Percentiles rank a stretch among this genome's conserved stretches.
Evolutionary conservation across 2,888 invertebrate genomes (phyloP).

Genomic region (Cacoxenus indagator): DNA sequence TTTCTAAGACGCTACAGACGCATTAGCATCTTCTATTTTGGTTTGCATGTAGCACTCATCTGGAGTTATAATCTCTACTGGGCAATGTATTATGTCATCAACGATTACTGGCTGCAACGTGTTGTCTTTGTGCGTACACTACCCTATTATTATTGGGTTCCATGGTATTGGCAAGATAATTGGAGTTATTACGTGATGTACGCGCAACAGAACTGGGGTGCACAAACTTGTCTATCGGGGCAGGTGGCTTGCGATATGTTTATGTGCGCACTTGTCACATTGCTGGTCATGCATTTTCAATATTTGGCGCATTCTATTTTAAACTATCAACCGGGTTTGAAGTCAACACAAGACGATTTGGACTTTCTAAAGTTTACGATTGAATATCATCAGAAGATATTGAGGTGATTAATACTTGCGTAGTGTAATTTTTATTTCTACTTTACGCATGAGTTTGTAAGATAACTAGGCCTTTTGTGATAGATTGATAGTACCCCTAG

Average conservation of each 20-base stretch:
- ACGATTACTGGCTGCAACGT: constrained; percentile 44
- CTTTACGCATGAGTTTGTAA: no score
- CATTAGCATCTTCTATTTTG: constrained; percentile 50
- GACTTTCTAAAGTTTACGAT: constrained; percentile 43
- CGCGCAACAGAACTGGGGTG: constrained; percentile 52
- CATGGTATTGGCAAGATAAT: constrained; percentile 56
- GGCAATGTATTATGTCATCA: constrained; percentile 50
- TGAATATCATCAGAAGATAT: constrained; percentile 52
- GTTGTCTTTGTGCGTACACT: constrained; percentile 44
- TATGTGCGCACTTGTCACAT: constrained; percentile 56
- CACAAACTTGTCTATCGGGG: constrained; percentile 53
- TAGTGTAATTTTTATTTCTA: not conserved
- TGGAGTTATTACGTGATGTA: constrained; percentile 55
- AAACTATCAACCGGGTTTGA: not conserved
- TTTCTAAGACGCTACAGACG: constrained; percentile 40
- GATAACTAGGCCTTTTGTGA: no score
- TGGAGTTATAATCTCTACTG: constrained; percentile 65
- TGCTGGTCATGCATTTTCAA: constrained; percentile 66
- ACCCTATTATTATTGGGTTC: constrained; percentile 58
- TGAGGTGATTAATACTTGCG: constrained; percentile 34
- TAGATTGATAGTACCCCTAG: no score
- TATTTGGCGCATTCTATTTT: constrained; percentile 37
- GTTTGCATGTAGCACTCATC: constrained; percentile 52
- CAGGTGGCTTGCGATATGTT: constrained; percentile 63
- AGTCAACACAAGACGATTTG: constrained; percentile 31